A percentile compares a stretch with the other conserved stretches of the same genome.
Conservation (phyloP, 1,140 invertebrate species). For the Leptestheria dahalacensis region DNA sequence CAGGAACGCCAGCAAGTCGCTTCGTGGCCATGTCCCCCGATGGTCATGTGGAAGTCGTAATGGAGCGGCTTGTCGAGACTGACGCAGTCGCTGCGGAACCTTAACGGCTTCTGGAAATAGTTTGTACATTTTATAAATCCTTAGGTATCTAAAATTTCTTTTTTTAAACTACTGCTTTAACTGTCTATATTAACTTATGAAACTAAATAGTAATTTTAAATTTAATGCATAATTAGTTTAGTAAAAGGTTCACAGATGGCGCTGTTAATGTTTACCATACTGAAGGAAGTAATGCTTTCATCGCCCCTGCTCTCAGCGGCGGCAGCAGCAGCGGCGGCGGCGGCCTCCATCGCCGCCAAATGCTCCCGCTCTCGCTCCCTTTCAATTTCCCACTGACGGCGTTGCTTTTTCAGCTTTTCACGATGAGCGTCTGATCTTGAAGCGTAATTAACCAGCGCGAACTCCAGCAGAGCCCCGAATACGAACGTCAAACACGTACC, state of each 20-base stretch:
- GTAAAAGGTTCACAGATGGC: neutral
- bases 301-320: constrained; percentile 18
- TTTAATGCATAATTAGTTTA: neutral
- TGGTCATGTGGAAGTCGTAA: constrained; percentile 47
- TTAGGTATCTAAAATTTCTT: no score
- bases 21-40: neutral
- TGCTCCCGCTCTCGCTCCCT: constrained; percentile 37
- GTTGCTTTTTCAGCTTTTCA: constrained; percentile 79
- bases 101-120: constrained; percentile 66
- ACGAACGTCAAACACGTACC: constrained; percentile 93
- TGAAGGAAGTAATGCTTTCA: constrained; percentile 66
- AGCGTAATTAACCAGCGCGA: constrained; percentile 91
- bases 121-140: no score
- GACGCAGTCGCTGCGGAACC: constrained; percentile 49
- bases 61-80: constrained; percentile 66
- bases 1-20: constrained; percentile 73
- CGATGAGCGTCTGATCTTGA: constrained; percentile 79
- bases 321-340: constrained; percentile 28
- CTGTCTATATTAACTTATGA: no score
- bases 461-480: constrained; percentile 89
- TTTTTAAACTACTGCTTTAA: no score
- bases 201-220: neutral
- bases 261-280: constrained; percentile 49
- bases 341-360: constrained; percentile 62
- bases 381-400: constrained; percentile 47